A percentile compares a stretch with the other conserved stretches of the same genome.
phyloP scores from a whole-genome alignment of 2,888 invertebrate genomes.

The Drosophila siamana region DNA sequence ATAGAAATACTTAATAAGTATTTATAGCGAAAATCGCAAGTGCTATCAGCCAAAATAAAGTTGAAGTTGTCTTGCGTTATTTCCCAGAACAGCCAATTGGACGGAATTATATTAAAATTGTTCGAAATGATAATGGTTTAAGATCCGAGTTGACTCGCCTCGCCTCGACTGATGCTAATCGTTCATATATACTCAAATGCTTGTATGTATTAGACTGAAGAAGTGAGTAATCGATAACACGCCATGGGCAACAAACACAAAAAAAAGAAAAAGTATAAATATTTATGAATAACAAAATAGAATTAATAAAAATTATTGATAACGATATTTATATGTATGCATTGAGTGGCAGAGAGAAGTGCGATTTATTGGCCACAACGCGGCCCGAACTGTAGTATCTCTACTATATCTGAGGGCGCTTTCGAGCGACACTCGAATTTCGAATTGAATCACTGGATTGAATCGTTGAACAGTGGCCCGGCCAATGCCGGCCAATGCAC shows the following conservation, averaged over 20 bases:
- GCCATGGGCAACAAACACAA: not conserved
- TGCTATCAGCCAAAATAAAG: not conserved
- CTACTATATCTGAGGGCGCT: not conserved
- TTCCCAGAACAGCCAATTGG: not conserved
- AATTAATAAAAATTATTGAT: conserved; percentile 32
- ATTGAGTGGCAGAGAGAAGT: not conserved
- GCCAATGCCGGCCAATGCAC: not conserved
- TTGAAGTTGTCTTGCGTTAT: not conserved
- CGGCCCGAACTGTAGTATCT: not conserved
- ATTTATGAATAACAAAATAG: not conserved
- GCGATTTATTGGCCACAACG: conserved; percentile 6
- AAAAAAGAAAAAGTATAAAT: not conserved
- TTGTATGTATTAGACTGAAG: not conserved
- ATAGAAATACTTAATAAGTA: not conserved
- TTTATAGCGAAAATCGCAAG: not conserved
- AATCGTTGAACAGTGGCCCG: conserved; percentile 1
- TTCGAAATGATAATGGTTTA: not conserved
- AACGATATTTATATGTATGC: conserved; percentile 13
- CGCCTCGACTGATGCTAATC: conserved; percentile 8
- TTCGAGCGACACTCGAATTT: conserved; percentile 14
- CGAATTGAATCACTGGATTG: conserved; percentile 20
- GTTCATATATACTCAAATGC: not conserved
- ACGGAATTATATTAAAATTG: not conserved
- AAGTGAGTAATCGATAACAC: conserved; percentile 21
- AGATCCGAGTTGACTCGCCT: too few relatives aligned